phyloP scores from a whole-genome alignment of 2,797 vertebrate species.

The Myoxocephalus aenaeus region DNA sequence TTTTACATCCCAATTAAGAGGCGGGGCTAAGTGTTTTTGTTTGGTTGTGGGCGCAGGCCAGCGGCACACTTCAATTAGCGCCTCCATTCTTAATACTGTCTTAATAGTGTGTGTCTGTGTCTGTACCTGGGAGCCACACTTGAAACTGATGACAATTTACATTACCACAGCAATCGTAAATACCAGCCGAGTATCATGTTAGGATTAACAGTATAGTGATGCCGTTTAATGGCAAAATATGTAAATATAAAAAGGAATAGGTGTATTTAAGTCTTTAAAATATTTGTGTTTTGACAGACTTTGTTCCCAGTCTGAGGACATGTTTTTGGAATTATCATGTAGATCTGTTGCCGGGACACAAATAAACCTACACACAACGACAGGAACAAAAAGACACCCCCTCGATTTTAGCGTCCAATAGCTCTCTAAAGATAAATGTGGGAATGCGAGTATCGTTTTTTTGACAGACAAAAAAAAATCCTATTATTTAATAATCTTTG shows the following conservation, averaged over 20 bases:
- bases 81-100: constrained; percentile 53
- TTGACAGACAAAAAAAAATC: neutral
- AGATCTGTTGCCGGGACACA: constrained; percentile 28
- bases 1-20: constrained; percentile 53
- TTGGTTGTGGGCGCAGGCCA: constrained; percentile 56
- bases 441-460: neutral
- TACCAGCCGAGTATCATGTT: neutral
- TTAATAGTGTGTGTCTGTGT: constrained; percentile 20
- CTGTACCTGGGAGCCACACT: constrained; percentile 67
- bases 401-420: neutral
- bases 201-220: neutral
- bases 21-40: constrained; percentile 50
- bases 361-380: constrained; percentile 23
- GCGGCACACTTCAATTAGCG: constrained; percentile 36
- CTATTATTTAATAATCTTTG: neutral
- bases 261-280: neutral
- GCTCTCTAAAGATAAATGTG: neutral
- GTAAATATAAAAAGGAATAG: neutral
- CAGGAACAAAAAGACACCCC: neutral
- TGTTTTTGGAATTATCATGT: neutral
- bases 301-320: neutral
- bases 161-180: constrained; percentile 4
- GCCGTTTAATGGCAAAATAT: neutral
- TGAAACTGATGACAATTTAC: constrained; percentile 52
- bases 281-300: neutral